Percentiles rank a stretch among this genome's conserved stretches.
Evolutionary conservation across 2,797 vertebrate genomes (phyloP).

Genomic region (Eremophila alpestris): DNA sequence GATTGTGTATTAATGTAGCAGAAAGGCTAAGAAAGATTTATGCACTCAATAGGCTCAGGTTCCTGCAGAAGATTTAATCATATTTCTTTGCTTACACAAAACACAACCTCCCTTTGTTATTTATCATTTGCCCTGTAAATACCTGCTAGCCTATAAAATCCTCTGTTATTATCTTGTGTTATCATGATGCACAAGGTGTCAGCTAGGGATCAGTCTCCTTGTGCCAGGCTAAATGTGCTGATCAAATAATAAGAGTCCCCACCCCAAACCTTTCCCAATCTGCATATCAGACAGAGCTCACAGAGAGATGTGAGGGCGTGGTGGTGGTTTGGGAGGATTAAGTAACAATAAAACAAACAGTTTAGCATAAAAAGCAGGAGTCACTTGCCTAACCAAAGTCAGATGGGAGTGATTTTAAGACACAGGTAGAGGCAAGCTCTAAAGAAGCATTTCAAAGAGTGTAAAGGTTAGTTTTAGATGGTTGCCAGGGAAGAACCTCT

Average conservation of each 20-base stretch:
- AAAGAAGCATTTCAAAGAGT: conserved; percentile 6
- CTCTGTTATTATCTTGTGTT: not conserved
- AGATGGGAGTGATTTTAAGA: conserved; percentile 37
- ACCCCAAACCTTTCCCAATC: not conserved
- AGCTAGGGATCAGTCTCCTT: not conserved
- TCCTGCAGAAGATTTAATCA: conserved; percentile 16
- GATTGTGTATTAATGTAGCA: conserved; percentile 33
- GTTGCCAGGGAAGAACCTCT: not conserved
- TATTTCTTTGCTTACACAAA: conserved; percentile 38
- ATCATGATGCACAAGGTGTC: not conserved
- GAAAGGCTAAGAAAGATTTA: conserved; percentile 40
- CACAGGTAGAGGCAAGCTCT: conserved; percentile 24
- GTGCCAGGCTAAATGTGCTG: not conserved
- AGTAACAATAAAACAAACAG: conserved; percentile 39
- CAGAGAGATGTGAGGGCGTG: not conserved
- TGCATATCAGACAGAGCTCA: not conserved
- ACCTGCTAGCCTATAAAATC: not conserved
- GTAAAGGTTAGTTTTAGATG: conserved; percentile 2
- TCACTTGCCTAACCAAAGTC: conserved; percentile 32
- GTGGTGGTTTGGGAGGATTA: conserved; percentile 5
- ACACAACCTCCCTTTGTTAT: not conserved
- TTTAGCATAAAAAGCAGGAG: conserved; percentile 43
- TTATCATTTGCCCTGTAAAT: conserved; percentile 6
- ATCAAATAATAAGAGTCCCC: not conserved
- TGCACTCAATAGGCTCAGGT: not conserved